Evolutionary conservation across 2,888 invertebrate genomes (phyloP), one percentile per base, ranked within the genome.

Genomic region (Magallana nippona): DNA sequence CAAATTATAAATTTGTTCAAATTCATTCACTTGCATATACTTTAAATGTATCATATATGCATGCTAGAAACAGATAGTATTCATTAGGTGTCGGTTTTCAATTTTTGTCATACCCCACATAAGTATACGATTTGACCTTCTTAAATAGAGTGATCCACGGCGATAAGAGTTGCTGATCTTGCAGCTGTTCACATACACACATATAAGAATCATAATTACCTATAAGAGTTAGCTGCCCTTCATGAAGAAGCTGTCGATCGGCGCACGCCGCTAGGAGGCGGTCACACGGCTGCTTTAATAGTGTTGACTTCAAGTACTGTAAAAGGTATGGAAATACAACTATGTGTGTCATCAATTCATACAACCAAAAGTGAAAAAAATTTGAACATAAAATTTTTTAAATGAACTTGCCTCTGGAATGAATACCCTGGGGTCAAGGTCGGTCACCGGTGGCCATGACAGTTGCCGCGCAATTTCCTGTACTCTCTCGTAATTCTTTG

Each of bases 401-500:
- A 15, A 77, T 17, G 11, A 5, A 27, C 91, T 87, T 87, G 95
- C 95, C 92, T 95, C 95, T 58, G 95, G 95, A 89, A 95, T 94
- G 91, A 94, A 95, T 71, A 95, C 95, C 89, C 95, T 95, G 1
- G 96, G 95, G 88, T 96, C 96, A 86, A 96, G 92, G 88, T 96
- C 96, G 63, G 95, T 93, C 44, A 96, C 95, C 1, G 95, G 94
- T 13, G 96, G 96, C 96, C 96, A 96, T 5, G 95, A 94, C 78
- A 96, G 95, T 91, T 95, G 96, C 78, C 95, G 94, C 89, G 96
- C 96, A 78, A 96, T 95, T 91, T 96, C 96, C 88, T 96, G 95
- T 0, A 96, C 94, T 27, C 96, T 93, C 89, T 96, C 96, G 92
- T 96, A 96, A 91, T 96, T 96, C 91, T 96, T 96, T 84, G 96